These are phyloP conservation scores for Tipula vernalis DNA, from an alignment of 2,888 invertebrate genomes.

Conservation along the genomic window DNA sequence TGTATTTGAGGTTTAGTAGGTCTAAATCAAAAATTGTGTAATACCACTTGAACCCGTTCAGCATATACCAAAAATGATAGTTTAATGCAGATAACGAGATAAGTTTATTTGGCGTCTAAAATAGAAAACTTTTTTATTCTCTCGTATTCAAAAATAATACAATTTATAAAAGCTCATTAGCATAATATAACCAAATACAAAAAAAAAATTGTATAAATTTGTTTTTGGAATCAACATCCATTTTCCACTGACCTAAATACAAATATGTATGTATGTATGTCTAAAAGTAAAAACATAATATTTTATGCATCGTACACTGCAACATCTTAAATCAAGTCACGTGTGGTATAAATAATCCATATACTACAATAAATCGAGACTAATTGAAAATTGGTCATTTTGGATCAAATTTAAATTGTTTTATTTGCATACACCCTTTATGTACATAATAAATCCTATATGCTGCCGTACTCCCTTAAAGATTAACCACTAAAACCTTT, in stretches of 20 bases:
- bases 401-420: background rate
- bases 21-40: too few relatives aligned
- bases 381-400: background rate
- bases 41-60: background rate
- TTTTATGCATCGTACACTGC: background rate
- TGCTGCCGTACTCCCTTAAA: background rate
- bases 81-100: background rate
- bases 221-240: background rate
- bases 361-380: background rate
- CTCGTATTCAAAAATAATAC: background rate
- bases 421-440: background rate
- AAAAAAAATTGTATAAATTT: background rate
- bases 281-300: background rate
- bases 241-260: background rate
- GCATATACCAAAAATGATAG: background rate
- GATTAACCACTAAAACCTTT: background rate
- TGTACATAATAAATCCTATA: background rate
- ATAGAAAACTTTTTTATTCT: background rate
- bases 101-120: background rate
- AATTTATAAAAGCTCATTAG: background rate
- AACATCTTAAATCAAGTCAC: background rate
- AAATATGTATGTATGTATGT: background rate
- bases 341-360: background rate
- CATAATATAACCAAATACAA: background rate
- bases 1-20: too few relatives aligned